A percentile compares a stretch with the other conserved stretches of the same genome.
Conservation (phyloP, 1,140 invertebrate genomes). For the Caenorhabditis latens region DNA sequence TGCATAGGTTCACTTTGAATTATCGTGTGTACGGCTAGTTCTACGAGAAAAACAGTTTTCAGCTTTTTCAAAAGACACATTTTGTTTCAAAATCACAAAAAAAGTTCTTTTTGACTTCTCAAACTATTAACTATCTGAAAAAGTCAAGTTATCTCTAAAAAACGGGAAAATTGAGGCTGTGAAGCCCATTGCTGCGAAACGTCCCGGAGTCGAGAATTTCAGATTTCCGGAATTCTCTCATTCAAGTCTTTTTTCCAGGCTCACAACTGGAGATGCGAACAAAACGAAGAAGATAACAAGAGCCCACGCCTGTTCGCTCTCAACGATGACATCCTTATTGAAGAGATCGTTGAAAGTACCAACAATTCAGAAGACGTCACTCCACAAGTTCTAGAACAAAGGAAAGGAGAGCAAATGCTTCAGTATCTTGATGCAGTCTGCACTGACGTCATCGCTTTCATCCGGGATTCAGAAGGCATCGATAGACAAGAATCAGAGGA, state of each 20-base stretch:
- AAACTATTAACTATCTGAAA: too few relatives aligned
- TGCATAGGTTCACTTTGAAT: too few relatives aligned
- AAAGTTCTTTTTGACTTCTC: too few relatives aligned
- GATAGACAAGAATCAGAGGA: not conserved
- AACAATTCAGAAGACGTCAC: conserved; percentile 37
- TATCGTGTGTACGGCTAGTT: too few relatives aligned
- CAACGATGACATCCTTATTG: conserved; percentile 33
- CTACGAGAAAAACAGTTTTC: too few relatives aligned
- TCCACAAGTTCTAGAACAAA: not conserved
- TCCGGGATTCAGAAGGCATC: conserved; percentile 12
- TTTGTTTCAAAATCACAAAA: too few relatives aligned
- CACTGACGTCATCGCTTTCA: conserved; percentile 10
- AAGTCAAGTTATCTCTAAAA: too few relatives aligned
- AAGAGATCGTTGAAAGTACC: conserved; percentile 6
- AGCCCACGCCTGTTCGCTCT: not conserved
- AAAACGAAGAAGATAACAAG: conserved; percentile 19
- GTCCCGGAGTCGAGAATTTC: too few relatives aligned
- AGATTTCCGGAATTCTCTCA: not conserved
- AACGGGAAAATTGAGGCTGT: too few relatives aligned
- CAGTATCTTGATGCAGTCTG: conserved; percentile 29
- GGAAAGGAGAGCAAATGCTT: conserved; percentile 21
- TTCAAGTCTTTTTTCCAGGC: not conserved
- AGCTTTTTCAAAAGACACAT: too few relatives aligned
- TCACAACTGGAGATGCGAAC: conserved; percentile 19
- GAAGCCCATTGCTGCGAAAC: too few relatives aligned